phyloP scores from a whole-genome alignment of 2,113 vertebrate genomes.

The Dryoscopus gambensis region DNA sequence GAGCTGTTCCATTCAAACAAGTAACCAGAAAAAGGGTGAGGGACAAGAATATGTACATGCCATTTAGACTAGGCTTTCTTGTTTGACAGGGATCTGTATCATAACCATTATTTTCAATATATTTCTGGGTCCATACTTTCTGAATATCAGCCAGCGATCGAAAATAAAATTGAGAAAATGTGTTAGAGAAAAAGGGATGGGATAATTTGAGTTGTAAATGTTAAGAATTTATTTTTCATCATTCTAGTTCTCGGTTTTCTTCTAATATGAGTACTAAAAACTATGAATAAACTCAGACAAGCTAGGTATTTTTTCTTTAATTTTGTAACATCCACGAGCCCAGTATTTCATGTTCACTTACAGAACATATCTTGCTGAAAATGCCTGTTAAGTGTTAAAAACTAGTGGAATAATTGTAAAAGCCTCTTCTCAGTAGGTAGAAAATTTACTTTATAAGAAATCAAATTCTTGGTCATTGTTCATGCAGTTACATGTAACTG shows the following conservation, averaged over 20 bases:
- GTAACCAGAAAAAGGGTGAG: background rate
- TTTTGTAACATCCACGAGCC: background rate
- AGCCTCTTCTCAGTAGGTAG: background rate
- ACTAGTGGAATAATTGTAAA: background rate
- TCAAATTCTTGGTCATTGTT: background rate
- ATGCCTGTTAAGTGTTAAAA: background rate
- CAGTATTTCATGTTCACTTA: background rate
- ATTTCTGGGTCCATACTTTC: background rate
- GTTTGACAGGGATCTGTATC: background rate
- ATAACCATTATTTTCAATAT: background rate
- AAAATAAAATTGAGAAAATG: background rate
- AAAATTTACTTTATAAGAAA: background rate
- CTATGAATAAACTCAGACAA: background rate
- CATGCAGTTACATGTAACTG: background rate
- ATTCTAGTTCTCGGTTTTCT: background rate
- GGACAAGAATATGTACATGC: background rate
- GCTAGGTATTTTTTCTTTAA: background rate
- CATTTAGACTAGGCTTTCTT: background rate
- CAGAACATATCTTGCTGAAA: background rate
- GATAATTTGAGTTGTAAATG: background rate
- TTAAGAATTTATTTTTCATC: background rate
- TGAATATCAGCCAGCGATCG: background rate
- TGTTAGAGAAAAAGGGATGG: background rate
- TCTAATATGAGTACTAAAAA: background rate
- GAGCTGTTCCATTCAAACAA: background rate